These are phyloP conservation scores for Limenitis camilla DNA, from an alignment of 2,888 invertebrate species.

Conservation along the genomic window DNA sequence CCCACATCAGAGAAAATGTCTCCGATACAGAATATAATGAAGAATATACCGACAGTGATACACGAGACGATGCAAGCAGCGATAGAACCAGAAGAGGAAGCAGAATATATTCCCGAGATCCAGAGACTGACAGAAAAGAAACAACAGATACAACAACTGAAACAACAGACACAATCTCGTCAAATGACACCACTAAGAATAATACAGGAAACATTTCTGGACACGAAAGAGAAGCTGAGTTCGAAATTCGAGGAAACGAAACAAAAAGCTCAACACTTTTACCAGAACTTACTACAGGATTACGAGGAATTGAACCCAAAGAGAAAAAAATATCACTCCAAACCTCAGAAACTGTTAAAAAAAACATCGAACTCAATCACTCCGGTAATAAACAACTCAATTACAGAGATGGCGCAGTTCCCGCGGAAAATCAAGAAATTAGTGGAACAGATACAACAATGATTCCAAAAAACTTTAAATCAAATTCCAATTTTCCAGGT, in stretches of 20 bases:
- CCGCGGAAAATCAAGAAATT: conserved; percentile 59
- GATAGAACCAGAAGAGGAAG: conserved; percentile 40
- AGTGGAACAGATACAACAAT: conserved; percentile 56
- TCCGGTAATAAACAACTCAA: conserved; percentile 58
- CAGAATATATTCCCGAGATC: conserved; percentile 37
- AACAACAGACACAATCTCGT: conserved; percentile 21
- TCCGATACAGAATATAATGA: conserved; percentile 56
- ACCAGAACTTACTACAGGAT: conserved; percentile 54
- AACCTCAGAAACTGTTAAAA: conserved; percentile 45
- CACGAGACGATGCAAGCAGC: conserved; percentile 64
- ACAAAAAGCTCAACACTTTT: conserved; percentile 52
- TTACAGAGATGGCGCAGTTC: conserved; percentile 54
- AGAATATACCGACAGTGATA: conserved; percentile 52
- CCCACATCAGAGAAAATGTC: conserved; percentile 46
- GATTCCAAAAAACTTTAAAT: conserved; percentile 28
- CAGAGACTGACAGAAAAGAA: conserved; percentile 30
- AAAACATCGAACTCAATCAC: conserved; percentile 53
- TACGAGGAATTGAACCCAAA: conserved; percentile 51
- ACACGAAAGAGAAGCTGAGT: conserved; percentile 45
- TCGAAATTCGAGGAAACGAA: conserved; percentile 53
- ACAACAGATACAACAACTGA: conserved; percentile 23
- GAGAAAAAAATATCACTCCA: conserved; percentile 43
- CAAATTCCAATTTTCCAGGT: conserved; percentile 23
- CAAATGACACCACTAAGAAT: conserved; percentile 37
- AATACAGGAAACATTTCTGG: conserved; percentile 36